phyloP scores from a whole-genome alignment of 2,888 invertebrate genomes.

The Neoaliturus tenellus region DNA sequence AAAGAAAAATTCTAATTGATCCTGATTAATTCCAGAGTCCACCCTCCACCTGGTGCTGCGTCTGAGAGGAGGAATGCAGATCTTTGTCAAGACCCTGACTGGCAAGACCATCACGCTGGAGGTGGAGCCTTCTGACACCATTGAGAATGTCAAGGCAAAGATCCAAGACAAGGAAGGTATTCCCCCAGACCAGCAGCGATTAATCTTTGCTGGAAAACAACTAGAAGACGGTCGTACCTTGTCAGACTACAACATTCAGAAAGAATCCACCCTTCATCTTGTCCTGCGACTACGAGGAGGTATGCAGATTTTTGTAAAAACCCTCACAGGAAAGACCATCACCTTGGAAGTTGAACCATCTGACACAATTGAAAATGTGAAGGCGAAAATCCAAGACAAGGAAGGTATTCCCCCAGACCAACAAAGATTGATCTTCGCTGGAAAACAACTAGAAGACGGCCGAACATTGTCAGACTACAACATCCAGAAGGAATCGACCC shows the following conservation, averaged over 20 bases:
- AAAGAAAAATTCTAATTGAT: no score
- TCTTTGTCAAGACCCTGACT: conserved; percentile 70
- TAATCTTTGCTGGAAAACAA: conserved; percentile 78
- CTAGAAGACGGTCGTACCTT: conserved; percentile 77
- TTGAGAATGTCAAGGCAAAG: conserved; percentile 28
- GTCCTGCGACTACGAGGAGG: conserved; percentile 74
- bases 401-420: conserved; percentile 23
- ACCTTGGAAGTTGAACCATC: conserved; percentile 69
- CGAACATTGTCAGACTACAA: conserved; percentile 12
- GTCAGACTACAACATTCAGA: conserved; percentile 77
- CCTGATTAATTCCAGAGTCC: no score
- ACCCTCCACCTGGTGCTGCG: conserved; percentile 67
- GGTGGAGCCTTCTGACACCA: conserved; percentile 24
- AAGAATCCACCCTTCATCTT: conserved; percentile 77
- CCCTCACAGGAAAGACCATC: conserved; percentile 68
- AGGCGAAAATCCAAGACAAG: conserved; percentile 75
- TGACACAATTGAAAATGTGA: conserved; percentile 80
- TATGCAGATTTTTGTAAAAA: conserved; percentile 76
- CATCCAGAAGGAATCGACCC: conserved; percentile 15
- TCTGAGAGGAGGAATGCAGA: conserved; percentile 75
- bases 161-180: conserved; percentile 66
- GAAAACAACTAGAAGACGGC: conserved; percentile 22
- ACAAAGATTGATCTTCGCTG: conserved; percentile 1
- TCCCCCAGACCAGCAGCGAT: conserved; percentile 70
- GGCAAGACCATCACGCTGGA: conserved; percentile 33